Evolutionary conservation across 2,113 vertebrate species (phyloP), one percentile per base, ranked within the genome.

Genomic region (Nematolebias whitei): DNA sequence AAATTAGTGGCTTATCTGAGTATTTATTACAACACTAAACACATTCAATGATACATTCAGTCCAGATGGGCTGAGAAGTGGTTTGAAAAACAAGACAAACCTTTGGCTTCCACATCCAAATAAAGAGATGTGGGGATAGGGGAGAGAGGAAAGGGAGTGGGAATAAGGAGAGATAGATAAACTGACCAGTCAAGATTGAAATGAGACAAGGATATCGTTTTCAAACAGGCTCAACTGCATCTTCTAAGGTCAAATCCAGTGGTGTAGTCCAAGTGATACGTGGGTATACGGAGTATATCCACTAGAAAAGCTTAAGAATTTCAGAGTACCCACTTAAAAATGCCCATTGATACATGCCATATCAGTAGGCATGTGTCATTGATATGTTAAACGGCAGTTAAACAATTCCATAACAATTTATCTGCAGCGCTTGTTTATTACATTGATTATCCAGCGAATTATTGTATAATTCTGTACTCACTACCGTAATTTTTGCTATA

Each of bases 71-170:
- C 63, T 39, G 53, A 68, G 35, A 45, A 52, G 32, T 49, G 26
- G 39, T 50, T 52, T 60, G 47, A 54, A 80, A 78, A 88, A 81
- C 69, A 76, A 72, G 53, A 77, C 59, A 63, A 15, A 19, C 61
- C 76, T 67, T 65, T 49, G 59, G 32, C 53, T 38, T 22, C 14
- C 29, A 76, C 66, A 61, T 84, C 82, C 79, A 87, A 86, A 85
- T 78, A 84, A 77, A 85, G 67, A 78, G 68, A 79, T 71, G 85
- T 71, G 69, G 57, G 78, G 63, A 77, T 16, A 53, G 35, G 63
- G 48, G 59, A 56, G 58, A 53, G 67, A 52, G 60, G 12, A 43
- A 40, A 56, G 49, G 51, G 45, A 41, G 45, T 67, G 68, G 55
- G 48, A 64, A 71, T 19, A 26, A 32, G 50, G 12, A 60, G 44